Conservation (phyloP, 2,888 invertebrate species). For the Norana najaformis region DNA sequence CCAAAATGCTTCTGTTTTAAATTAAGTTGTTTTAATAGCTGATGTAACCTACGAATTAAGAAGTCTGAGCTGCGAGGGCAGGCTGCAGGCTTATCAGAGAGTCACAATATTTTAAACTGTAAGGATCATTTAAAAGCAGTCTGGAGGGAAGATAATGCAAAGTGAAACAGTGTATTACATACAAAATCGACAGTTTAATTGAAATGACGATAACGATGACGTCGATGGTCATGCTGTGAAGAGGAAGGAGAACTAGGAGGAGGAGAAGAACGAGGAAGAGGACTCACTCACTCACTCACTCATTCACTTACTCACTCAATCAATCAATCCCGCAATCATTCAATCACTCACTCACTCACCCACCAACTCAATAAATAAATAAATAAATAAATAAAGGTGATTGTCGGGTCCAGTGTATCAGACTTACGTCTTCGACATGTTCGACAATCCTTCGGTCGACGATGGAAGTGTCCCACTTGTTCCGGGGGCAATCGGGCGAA, state of each 20-base stretch:
- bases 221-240: too few relatives aligned
- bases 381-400: background rate
- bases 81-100: background rate
- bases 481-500: conserved; percentile 50
- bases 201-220: too few relatives aligned
- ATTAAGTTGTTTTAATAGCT: background rate
- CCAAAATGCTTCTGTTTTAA: background rate
- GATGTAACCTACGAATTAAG: background rate
- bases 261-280: background rate
- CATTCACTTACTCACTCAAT: background rate
- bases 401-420: too few relatives aligned
- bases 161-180: too few relatives aligned
- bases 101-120: background rate
- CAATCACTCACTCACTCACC: background rate
- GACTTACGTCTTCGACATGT: conserved; percentile 47
- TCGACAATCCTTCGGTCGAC: conserved; percentile 53
- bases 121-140: background rate
- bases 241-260: background rate
- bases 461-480: conserved; percentile 58
- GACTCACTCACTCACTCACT: background rate
- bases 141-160: background rate
- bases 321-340: background rate
- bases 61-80: background rate
- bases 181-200: too few relatives aligned
- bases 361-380: background rate